These are phyloP conservation scores for Phragmatobia fuliginosa DNA, from an alignment of 2,888 invertebrate species.

Conservation along the genomic window DNA sequence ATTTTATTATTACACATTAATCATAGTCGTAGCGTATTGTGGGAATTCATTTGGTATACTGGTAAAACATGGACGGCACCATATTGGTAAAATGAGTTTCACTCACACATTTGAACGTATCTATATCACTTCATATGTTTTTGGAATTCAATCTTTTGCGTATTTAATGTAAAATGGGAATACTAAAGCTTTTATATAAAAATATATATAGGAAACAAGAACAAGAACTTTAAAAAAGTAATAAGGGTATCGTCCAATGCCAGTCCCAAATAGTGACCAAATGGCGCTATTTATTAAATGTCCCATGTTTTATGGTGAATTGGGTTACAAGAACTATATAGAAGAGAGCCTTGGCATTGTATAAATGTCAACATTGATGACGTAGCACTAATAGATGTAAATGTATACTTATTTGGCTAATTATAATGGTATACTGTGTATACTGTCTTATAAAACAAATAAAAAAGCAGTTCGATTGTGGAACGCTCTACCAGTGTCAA, in stretches of 20 bases:
- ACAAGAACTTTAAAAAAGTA: neutral
- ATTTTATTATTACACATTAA: constrained; percentile 33
- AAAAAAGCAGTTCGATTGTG: too few species aligned
- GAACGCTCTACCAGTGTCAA: too few species aligned
- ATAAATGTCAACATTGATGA: neutral
- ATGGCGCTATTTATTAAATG: neutral
- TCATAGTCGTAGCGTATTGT: constrained; percentile 2
- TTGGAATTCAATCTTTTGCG: neutral
- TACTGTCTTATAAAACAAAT: neutral
- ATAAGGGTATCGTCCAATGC: neutral
- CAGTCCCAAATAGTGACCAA: neutral
- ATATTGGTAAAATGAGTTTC: neutral
- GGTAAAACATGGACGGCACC: neutral
- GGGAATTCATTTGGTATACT: neutral
- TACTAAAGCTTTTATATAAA: too few species aligned
- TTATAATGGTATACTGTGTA: neutral
- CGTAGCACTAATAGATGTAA: too few species aligned
- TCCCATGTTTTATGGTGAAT: neutral
- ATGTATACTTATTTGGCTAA: neutral
- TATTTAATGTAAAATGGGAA: too few species aligned
- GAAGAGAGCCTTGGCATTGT: neutral
- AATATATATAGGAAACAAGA: neutral
- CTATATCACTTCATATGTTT: neutral
- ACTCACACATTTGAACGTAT: neutral
- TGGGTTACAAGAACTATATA: neutral